A percentile compares a stretch with the other conserved stretches of the same genome.
phyloP scores from a whole-genome alignment of 2,888 invertebrate species.

The Ellobium chinense region DNA sequence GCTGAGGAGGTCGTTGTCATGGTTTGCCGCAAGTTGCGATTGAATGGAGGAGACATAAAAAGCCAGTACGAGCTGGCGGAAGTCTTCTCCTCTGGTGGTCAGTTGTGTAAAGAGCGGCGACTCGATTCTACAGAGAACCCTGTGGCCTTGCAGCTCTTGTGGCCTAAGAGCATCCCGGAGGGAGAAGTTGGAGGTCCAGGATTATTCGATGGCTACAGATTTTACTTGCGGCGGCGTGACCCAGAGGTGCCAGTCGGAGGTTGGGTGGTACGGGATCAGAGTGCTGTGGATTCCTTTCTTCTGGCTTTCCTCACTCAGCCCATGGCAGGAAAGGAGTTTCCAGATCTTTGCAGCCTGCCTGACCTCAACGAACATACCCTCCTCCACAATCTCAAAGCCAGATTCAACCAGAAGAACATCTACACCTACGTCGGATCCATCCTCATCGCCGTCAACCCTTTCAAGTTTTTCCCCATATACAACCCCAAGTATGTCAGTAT shows the following conservation, averaged over 20 bases:
- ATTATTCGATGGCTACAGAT: slow-evolving; percentile 81
- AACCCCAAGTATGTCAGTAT: slow-evolving; percentile 98
- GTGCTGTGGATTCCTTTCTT: slow-evolving; percentile 87
- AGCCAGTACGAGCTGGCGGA: slow-evolving; percentile 80
- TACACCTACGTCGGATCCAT: slow-evolving; percentile 98
- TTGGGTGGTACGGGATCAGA: slow-evolving; percentile 85
- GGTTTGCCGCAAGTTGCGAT: slow-evolving; percentile 65
- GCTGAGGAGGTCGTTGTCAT: slow-evolving; percentile 82
- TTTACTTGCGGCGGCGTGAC: slow-evolving; percentile 92
- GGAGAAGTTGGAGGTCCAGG: not conserved
- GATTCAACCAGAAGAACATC: slow-evolving; percentile 94
- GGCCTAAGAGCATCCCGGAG: slow-evolving; percentile 75
- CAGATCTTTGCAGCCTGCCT: slow-evolving; percentile 96
- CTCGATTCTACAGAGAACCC: slow-evolving; percentile 85
- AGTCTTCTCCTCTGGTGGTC: slow-evolving; percentile 90
- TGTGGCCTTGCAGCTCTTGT: slow-evolving; percentile 80
- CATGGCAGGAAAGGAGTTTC: slow-evolving; percentile 92
- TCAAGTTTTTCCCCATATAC: slow-evolving; percentile 96
- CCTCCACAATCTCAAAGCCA: slow-evolving; percentile 90
- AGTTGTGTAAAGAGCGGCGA: slow-evolving; percentile 94
- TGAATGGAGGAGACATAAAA: slow-evolving; percentile 47
- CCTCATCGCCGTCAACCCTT: slow-evolving; percentile 93
- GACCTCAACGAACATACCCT: slow-evolving; percentile 96
- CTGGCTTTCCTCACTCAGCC: slow-evolving; percentile 96
- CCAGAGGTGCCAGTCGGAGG: slow-evolving; percentile 60